Evolutionary conservation across 1,140 invertebrate genomes (phyloP).

Genomic region (Trichonephila inaurata): DNA sequence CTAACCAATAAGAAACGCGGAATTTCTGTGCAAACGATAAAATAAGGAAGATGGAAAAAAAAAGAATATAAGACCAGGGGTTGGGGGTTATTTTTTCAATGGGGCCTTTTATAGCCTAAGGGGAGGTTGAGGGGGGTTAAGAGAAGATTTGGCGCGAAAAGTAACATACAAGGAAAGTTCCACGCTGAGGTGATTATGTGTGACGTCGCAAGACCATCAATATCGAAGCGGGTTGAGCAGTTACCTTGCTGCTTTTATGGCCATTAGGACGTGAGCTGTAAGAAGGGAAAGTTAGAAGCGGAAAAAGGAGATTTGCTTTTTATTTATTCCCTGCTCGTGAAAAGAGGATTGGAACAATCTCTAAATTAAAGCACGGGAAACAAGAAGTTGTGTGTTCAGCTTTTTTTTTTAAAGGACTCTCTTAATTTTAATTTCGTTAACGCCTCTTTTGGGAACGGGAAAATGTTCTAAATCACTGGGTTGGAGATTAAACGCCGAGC

Average conservation of each 20-base stretch:
- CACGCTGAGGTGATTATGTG: slow-evolving; percentile 68
- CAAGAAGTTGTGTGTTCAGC: slow-evolving; percentile 46
- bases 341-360: slow-evolving; percentile 54
- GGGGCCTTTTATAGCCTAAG: slow-evolving; percentile 32
- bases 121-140: slow-evolving; percentile 16
- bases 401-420: slow-evolving; percentile 31
- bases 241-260: slow-evolving; percentile 70
- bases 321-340: slow-evolving; percentile 42
- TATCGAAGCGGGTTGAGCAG: slow-evolving; percentile 65
- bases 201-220: slow-evolving; percentile 64
- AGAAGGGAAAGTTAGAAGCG: not conserved
- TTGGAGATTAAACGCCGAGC: slow-evolving; percentile 9
- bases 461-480: slow-evolving; percentile 63
- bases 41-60: slow-evolving; percentile 32
- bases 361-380: slow-evolving; percentile 67
- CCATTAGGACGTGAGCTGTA: slow-evolving; percentile 51
- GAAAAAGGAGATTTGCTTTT: slow-evolving; percentile 50
- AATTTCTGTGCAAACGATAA: slow-evolving; percentile 54
- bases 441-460: slow-evolving; percentile 41
- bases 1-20: slow-evolving; percentile 68
- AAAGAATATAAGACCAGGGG: not conserved
- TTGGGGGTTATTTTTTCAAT: not conserved
- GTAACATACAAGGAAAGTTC: slow-evolving; percentile 8
- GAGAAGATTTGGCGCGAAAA: slow-evolving; percentile 68
- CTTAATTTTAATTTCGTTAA: slow-evolving; percentile 73